These are phyloP conservation scores for Chrysotoxum bicinctum DNA, from an alignment of 2,888 invertebrate species.

Conservation along the genomic window DNA sequence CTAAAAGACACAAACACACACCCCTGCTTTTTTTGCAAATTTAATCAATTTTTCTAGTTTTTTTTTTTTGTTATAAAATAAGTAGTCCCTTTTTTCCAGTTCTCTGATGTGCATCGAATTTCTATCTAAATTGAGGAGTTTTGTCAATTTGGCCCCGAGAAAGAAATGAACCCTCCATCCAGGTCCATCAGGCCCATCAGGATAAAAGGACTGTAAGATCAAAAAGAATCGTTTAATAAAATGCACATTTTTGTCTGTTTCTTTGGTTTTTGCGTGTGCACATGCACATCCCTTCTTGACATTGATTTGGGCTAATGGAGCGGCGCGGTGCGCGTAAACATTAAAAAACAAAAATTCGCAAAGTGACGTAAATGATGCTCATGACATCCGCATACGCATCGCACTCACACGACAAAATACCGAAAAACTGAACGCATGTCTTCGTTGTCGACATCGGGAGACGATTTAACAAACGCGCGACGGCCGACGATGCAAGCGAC, in stretches of 20 bases:
- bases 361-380: constrained; percentile 62
- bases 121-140: constrained; percentile 34
- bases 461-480: constrained; percentile 51
- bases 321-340: not conserved
- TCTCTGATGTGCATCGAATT: constrained; percentile 16
- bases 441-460: constrained; percentile 15
- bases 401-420: not conserved
- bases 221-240: constrained; percentile 7
- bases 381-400: constrained; percentile 64
- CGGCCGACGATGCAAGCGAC: constrained; percentile 58
- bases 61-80: not conserved
- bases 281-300: constrained; percentile 48
- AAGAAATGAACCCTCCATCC: constrained; percentile 4
- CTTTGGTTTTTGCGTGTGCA: constrained; percentile 28
- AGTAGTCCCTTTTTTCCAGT: not conserved
- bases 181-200: not conserved
- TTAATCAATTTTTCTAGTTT: constrained; percentile 4
- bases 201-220: constrained; percentile 3
- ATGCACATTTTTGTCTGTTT: constrained; percentile 50
- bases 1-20: not conserved
- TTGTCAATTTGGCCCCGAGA: constrained; percentile 60
- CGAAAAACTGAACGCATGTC: not conserved
- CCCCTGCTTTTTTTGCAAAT: constrained; percentile 24
- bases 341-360: constrained; percentile 49
- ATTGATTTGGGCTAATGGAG: constrained; percentile 69